Conservation (phyloP, 1,140 invertebrate species). For the Lineus longissimus region DNA sequence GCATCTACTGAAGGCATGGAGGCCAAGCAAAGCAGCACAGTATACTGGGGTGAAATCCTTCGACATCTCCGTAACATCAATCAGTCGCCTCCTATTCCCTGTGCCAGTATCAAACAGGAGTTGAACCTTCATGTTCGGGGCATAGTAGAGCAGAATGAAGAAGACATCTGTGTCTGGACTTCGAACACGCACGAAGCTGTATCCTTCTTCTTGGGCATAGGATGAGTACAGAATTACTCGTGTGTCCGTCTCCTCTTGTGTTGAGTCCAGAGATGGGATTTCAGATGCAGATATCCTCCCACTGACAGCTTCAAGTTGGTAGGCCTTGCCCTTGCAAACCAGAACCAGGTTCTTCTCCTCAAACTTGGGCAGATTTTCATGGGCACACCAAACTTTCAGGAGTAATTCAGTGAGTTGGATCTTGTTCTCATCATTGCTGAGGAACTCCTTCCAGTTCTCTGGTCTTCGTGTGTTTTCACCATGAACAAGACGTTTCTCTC, state of each 20-base stretch:
- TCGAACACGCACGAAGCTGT: neutral
- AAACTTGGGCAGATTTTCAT: constrained; percentile 6
- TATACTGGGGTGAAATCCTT: neutral
- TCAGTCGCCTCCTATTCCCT: constrained; percentile 13
- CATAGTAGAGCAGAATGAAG: constrained; percentile 21
- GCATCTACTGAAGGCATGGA: too few species aligned
- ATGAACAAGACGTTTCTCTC: constrained; percentile 16
- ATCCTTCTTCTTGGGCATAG: constrained; percentile 10
- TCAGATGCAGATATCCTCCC: neutral
- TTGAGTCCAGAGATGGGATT: neutral
- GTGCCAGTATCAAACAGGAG: constrained; percentile 22
- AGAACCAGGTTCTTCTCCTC: constrained; percentile 12
- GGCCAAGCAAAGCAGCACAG: too few species aligned
- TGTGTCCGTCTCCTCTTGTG: constrained; percentile 22
- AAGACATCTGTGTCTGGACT: constrained; percentile 23
- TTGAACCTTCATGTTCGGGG: neutral
- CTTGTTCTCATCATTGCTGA: constrained; percentile 25
- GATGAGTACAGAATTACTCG: constrained; percentile 13
- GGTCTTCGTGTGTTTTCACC: constrained; percentile 15
- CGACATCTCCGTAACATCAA: constrained; percentile 12
- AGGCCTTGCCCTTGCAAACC: constrained; percentile 14
- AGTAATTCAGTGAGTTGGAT: constrained; percentile 13
- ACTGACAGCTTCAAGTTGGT: neutral
- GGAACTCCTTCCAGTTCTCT: constrained; percentile 18
- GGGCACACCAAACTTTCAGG: constrained; percentile 10